Conservation (phyloP, 2,888 invertebrate genomes). For the Netelia fuscicornis region DNA sequence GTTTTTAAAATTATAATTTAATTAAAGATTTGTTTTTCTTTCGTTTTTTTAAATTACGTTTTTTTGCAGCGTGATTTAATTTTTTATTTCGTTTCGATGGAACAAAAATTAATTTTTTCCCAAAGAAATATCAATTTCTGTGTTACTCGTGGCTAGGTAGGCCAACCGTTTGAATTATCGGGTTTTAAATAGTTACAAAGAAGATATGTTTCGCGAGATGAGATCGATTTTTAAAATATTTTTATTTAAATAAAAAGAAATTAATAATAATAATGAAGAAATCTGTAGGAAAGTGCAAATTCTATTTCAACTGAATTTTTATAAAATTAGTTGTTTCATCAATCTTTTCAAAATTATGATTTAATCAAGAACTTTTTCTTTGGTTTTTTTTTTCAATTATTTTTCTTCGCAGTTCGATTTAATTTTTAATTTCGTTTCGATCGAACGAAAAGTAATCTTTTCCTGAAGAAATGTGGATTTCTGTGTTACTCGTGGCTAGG, state of each 20-base stretch:
- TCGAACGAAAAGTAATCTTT: neutral
- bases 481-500: no score
- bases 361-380: neutral
- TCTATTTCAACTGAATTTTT: neutral
- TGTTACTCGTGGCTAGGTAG: neutral
- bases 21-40: neutral
- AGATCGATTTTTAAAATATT: no score
- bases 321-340: neutral
- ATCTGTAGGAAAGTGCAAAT: neutral
- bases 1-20: neutral
- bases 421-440: neutral
- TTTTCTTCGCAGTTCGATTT: neutral
- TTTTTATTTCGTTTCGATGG: neutral
- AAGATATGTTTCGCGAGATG: no score
- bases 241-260: neutral
- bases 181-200: slow-evolving; percentile 6
- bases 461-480: no score
- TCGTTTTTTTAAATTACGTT: neutral
- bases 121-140: no score
- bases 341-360: neutral
- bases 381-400: neutral
- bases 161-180: slow-evolving; percentile 6
- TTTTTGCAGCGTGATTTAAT: neutral
- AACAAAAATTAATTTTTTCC: neutral
- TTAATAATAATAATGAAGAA: neutral